Evolutionary conservation across 2,888 invertebrate species (phyloP).

Genomic region (Meiosimyza decipiens): DNA sequence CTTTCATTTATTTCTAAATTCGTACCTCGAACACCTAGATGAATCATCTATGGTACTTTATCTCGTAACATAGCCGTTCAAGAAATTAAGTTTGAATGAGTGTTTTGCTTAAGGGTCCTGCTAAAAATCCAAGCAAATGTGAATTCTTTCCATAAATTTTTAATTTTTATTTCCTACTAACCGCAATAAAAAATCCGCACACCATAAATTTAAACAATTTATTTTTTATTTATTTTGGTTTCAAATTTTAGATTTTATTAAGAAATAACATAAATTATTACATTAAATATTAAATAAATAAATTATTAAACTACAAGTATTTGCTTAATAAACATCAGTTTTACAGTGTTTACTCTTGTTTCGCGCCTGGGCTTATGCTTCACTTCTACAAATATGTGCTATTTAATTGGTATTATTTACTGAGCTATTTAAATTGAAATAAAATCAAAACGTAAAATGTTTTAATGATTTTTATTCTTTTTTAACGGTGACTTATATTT

Average conservation of each 20-base stretch:
- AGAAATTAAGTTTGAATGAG: too few relatives aligned
- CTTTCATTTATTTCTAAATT: too few relatives aligned
- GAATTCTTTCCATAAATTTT: too few relatives aligned
- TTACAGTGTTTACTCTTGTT: neutral
- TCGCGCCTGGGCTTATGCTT: constrained; percentile 1
- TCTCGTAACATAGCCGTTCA: too few relatives aligned
- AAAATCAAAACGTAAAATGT: constrained; percentile 44
- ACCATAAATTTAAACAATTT: too few relatives aligned
- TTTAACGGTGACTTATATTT: constrained; percentile 41
- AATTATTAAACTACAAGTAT: constrained; percentile 50
- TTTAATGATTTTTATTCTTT: constrained; percentile 22
- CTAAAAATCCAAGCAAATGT: too few relatives aligned
- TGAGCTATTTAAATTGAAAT: constrained; percentile 37
- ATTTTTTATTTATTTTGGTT: constrained; percentile 29
- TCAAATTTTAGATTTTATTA: constrained; percentile 40
- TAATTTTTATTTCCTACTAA: too few relatives aligned
- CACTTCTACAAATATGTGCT: constrained; percentile 27
- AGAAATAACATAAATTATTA: constrained; percentile 52
- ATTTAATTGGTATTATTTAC: constrained; percentile 30
- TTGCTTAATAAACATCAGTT: neutral
- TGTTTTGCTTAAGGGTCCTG: too few relatives aligned
- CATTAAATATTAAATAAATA: constrained; percentile 56
- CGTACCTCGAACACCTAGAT: too few relatives aligned
- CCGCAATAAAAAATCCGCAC: too few relatives aligned
- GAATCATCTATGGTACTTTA: too few relatives aligned